Conservation (phyloP, 1,140 invertebrate genomes). For the Papilio polytes region DNA sequence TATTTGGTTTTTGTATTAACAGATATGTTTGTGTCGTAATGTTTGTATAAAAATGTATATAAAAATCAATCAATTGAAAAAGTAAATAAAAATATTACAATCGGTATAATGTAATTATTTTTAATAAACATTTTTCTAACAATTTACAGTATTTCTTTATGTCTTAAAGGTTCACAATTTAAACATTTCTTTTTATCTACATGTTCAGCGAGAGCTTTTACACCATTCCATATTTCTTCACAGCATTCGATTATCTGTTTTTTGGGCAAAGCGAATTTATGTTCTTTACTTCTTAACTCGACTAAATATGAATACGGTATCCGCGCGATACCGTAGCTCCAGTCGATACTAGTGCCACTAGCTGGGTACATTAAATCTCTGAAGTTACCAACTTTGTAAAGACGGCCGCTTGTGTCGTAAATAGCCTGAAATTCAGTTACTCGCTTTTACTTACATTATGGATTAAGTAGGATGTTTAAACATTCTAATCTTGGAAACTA, state of each 20-base stretch:
- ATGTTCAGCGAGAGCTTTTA: conserved; percentile 84
- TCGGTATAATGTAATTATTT: neutral
- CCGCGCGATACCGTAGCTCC: conserved; percentile 86
- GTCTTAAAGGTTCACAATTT: conserved; percentile 61
- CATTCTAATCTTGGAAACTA: neutral
- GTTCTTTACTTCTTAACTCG: conserved; percentile 87
- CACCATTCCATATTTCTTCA: conserved; percentile 86
- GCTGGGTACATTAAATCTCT: conserved; percentile 83
- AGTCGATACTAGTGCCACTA: conserved; percentile 89
- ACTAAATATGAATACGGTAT: conserved; percentile 88
- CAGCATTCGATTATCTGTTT: conserved; percentile 88
- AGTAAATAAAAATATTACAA: neutral
- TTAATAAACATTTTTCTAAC: conserved; percentile 22
- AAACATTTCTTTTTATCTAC: conserved; percentile 69
- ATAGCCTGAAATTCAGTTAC: too few relatives aligned
- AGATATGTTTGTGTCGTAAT: conserved; percentile 11
- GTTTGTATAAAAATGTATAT: neutral
- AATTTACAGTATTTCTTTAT: conserved; percentile 45
- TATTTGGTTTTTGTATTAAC: conserved; percentile 29
- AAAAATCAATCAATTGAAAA: neutral
- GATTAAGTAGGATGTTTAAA: neutral
- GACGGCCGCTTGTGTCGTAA: too few relatives aligned
- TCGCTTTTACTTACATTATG: too few relatives aligned
- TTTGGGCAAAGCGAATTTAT: conserved; percentile 89
- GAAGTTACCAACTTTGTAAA: conserved; percentile 64